Evolutionary conservation across 2,113 vertebrate species (phyloP).

Genomic region (Hyperoodon ampullatus): DNA sequence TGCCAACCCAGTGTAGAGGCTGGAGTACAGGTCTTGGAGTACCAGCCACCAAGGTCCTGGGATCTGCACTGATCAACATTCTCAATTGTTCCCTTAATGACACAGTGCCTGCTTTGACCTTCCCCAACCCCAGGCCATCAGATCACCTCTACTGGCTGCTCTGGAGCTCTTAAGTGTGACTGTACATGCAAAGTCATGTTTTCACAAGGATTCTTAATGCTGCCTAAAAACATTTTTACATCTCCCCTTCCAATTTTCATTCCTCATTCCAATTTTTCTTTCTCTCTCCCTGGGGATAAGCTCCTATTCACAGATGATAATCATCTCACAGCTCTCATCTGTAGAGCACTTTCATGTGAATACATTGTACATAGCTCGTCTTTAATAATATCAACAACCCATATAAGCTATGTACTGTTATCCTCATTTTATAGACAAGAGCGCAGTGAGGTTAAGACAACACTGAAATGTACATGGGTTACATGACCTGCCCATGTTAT

Average conservation of each 20-base stretch:
- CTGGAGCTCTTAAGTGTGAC: neutral
- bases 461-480: neutral
- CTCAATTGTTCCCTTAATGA: neutral
- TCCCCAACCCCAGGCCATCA: neutral
- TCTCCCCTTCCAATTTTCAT: neutral
- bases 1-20: neutral
- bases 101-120: neutral
- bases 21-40: neutral
- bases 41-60: neutral
- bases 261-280: neutral
- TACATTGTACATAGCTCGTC: accelerated
- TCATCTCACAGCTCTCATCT: neutral
- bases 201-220: neutral
- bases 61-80: neutral
- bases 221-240: neutral
- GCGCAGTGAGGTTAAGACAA: neutral
- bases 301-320: neutral
- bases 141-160: neutral
- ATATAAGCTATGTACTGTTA: neutral
- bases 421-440: neutral
- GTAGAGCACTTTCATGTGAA: neutral
- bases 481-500: neutral
- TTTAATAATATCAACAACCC: neutral
- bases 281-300: neutral
- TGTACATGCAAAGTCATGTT: neutral